Evolutionary conservation across 2,888 invertebrate genomes (phyloP).

Genomic region (Apodemia duryi): DNA sequence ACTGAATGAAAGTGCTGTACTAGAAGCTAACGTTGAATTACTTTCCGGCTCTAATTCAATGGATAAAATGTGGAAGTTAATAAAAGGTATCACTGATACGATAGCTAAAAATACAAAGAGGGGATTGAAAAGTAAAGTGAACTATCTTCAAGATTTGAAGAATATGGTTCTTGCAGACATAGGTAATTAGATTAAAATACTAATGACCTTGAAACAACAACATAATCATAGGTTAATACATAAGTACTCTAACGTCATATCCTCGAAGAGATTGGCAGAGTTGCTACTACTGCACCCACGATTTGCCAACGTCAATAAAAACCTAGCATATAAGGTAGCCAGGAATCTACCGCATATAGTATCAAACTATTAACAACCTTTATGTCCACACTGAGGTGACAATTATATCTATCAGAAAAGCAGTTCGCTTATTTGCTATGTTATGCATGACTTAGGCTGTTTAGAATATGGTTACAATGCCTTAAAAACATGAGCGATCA

Average conservation of each 20-base stretch:
- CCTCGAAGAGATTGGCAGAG: too few species aligned
- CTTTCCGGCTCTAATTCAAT: constrained; percentile 36
- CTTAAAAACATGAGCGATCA: too few species aligned
- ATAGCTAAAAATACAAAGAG: constrained; percentile 58
- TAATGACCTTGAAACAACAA: not conserved
- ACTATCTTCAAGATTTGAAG: constrained; percentile 78
- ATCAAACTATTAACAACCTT: too few species aligned
- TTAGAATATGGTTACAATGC: too few species aligned
- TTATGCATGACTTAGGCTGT: too few species aligned
- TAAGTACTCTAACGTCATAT: not conserved
- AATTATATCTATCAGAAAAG: too few species aligned
- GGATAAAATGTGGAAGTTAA: constrained; percentile 50
- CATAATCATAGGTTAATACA: not conserved
- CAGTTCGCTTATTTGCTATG: too few species aligned
- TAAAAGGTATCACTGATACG: constrained; percentile 60
- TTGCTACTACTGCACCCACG: too few species aligned
- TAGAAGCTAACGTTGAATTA: not conserved
- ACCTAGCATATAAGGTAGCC: too few species aligned
- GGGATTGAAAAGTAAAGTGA: constrained; percentile 75
- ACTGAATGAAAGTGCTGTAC: not conserved
- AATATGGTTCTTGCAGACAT: constrained; percentile 82
- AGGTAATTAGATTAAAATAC: constrained; percentile 62
- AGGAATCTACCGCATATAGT: too few species aligned
- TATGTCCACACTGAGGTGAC: too few species aligned
- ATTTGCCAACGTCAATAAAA: not conserved